These are phyloP conservation scores for Tolmerus cingulatus DNA, from an alignment of 2,888 invertebrate species.

Conservation along the genomic window DNA sequence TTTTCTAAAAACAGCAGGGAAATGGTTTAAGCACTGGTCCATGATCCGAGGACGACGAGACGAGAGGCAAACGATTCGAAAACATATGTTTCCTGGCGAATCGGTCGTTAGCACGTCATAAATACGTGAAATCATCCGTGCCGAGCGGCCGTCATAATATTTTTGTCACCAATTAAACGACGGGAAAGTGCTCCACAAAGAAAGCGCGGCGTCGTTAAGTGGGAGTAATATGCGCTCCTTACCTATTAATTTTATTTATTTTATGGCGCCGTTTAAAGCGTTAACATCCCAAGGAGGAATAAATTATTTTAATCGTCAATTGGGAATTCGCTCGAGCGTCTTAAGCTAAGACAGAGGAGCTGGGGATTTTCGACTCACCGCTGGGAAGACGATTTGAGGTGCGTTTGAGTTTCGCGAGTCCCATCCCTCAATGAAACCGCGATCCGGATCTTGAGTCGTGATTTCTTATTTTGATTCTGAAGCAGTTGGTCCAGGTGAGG, in stretches of 20 bases:
- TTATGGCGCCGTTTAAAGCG: neutral
- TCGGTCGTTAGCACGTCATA: constrained; percentile 21
- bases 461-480: neutral
- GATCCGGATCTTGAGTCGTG: neutral
- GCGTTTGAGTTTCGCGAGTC: neutral
- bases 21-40: neutral
- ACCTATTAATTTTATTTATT: constrained; percentile 27
- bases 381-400: neutral
- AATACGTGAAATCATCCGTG: neutral
- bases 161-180: constrained; percentile 9
- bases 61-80: neutral
- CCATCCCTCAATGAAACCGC: neutral
- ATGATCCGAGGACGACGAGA: neutral
- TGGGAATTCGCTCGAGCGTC: neutral
- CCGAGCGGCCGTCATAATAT: constrained; percentile 14
- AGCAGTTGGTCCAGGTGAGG: neutral
- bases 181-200: neutral
- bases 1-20: neutral
- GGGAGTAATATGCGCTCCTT: neutral
- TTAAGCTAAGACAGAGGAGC: neutral
- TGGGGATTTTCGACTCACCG: neutral
- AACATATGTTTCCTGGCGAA: constrained; percentile 23
- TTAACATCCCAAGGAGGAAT: neutral
- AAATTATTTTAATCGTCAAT: constrained; percentile 1
- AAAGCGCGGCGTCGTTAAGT: neutral